Conservation (phyloP, 2,797 vertebrate genomes). For the Galagoides demidoff region DNA sequence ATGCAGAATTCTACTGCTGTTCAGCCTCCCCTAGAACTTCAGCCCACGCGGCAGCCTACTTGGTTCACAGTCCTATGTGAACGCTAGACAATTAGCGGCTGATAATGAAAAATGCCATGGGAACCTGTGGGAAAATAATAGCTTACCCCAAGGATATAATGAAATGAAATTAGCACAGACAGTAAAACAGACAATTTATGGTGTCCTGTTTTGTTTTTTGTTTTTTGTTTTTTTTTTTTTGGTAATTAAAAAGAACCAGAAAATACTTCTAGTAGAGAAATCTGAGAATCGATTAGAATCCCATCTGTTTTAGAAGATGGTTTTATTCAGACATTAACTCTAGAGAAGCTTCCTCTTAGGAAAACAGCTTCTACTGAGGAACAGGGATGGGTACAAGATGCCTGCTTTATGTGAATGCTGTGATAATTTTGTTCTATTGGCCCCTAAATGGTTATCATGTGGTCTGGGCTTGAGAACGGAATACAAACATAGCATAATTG, state of each 20-base stretch:
- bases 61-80: conserved; percentile 84
- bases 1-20: conserved; percentile 79
- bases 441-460: conserved; percentile 5
- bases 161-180: conserved; percentile 89
- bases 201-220: neutral
- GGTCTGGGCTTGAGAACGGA: conserved; percentile 14
- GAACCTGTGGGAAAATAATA: conserved; percentile 89
- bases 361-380: conserved; percentile 25
- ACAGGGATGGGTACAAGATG: neutral
- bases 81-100: conserved; percentile 87
- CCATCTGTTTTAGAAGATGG: conserved; percentile 75
- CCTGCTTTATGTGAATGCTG: conserved; percentile 39
- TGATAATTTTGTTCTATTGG: conserved; percentile 49
- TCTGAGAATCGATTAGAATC: conserved; percentile 82
- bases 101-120: conserved; percentile 89
- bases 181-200: conserved; percentile 90
- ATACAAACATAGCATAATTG: neutral
- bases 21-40: conserved; percentile 83
- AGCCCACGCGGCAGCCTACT: conserved; percentile 87
- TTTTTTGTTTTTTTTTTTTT: conserved; percentile 73
- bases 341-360: conserved; percentile 9
- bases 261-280: conserved; percentile 85
- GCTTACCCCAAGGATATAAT: conserved; percentile 87
- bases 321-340: conserved; percentile 80
- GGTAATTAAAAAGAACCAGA: conserved; percentile 87